Base-by-base conservation (phyloP, 2,113 vertebrate species). In the Leuciscus idus region DNA sequence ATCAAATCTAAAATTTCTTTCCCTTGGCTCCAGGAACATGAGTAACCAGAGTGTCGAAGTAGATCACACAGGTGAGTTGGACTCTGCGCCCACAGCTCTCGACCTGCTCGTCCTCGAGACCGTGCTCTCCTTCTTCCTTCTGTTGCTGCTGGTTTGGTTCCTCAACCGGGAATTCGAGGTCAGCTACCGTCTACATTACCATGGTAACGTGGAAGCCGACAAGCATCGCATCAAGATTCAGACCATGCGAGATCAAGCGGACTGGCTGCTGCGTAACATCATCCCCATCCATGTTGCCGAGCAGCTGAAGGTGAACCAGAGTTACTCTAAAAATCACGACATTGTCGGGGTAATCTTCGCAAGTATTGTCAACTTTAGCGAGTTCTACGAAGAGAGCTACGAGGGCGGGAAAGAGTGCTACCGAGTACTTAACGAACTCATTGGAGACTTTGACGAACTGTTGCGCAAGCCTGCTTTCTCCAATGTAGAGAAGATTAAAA, bases 381-480 rank as follows among this genome's bases (percentile, higher is more conserved):
- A 99, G 92, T 99, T 99, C 93, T 99, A 99, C 0, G 98, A 99
- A 86, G 98, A 99, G 93, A 99, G 98, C 92, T 99, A 98, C 0
- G 97, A 99, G 83, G 98, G 98, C 0, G 98, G 98, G 70, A 99
- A 99, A 87, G 98, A 99, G 89, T 99, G 98, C 88, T 99, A 99
- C 93, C 92, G 98, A 0, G 98, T 99, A 36, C 96, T 99, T 78
- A 99, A 99, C 0, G 98, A 99, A 90, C 91, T 99, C 5, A 99
- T 99, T 0, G 98, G 98, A 30, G 98, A 99, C 92, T 99, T 99
- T 0, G 98, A 99, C 0, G 98, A 99, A 90, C 96, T 99, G 72
- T 94, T 99, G 30, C 96, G 95, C 91, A 94, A 96, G 90, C 86
- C 94, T 0, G 96, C 96, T 15, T 99, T 98, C 91, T 94, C 93